Evolutionary conservation across 2,113 vertebrate genomes (phyloP).

Genomic region (Uria aalge): DNA sequence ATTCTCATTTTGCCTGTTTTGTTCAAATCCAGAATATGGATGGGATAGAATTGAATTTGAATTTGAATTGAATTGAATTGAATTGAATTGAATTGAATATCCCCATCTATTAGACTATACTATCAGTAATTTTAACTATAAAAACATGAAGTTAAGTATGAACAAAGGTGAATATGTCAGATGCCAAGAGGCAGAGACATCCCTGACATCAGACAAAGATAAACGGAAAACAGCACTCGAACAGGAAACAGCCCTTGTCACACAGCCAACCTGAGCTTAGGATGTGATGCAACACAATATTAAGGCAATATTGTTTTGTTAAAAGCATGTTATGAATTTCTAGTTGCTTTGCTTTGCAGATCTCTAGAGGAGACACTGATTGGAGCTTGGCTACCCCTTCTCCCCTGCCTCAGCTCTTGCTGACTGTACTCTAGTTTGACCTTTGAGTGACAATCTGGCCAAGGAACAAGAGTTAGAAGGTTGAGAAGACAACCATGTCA

Average conservation of each 20-base stretch:
- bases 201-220: neutral
- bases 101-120: neutral
- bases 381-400: neutral
- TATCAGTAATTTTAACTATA: neutral
- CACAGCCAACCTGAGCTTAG: neutral
- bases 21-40: neutral
- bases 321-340: neutral
- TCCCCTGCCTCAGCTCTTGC: neutral
- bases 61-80: neutral
- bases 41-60: neutral
- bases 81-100: neutral
- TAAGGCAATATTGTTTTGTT: neutral
- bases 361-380: neutral
- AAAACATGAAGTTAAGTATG: neutral
- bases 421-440: neutral
- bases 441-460: neutral
- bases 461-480: neutral
- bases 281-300: neutral
- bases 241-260: neutral
- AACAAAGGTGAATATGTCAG: neutral
- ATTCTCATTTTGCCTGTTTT: neutral
- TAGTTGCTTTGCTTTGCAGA: neutral
- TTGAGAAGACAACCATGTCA: neutral
- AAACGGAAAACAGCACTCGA: neutral
- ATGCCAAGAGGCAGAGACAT: neutral